phyloP scores from a whole-genome alignment of 2,797 vertebrate genomes.

The Cyclopterus lumpus region DNA sequence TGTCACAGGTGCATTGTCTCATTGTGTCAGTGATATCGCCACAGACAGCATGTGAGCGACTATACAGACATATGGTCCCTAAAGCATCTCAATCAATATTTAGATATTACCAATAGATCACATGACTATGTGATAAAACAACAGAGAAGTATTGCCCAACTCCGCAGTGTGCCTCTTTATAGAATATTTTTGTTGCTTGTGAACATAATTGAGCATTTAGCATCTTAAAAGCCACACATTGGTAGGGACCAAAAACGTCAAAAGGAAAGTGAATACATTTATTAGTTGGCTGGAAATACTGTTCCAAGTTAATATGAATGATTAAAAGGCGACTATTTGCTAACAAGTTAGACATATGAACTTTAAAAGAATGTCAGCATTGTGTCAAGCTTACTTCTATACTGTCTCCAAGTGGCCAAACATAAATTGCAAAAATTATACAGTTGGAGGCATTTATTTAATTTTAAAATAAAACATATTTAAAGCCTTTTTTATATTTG shows the following conservation, averaged over 20 bases:
- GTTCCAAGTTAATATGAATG: background rate
- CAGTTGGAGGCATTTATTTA: background rate
- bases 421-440: background rate
- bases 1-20: slow-evolving; percentile 1
- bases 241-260: background rate
- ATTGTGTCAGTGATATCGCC: background rate
- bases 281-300: background rate
- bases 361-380: background rate
- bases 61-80: background rate
- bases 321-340: background rate
- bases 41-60: slow-evolving; percentile 1
- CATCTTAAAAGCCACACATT: background rate
- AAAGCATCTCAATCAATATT: background rate
- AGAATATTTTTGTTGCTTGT: background rate
- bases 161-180: background rate
- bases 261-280: background rate
- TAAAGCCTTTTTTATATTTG: background rate
- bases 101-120: background rate
- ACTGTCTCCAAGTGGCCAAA: background rate
- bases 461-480: background rate
- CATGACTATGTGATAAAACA: background rate
- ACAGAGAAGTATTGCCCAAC: background rate
- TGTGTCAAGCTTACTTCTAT: background rate
- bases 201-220: background rate
- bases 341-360: background rate